phyloP scores from a whole-genome alignment of 2,113 vertebrate genomes.

The Sigmodon hispidus region DNA sequence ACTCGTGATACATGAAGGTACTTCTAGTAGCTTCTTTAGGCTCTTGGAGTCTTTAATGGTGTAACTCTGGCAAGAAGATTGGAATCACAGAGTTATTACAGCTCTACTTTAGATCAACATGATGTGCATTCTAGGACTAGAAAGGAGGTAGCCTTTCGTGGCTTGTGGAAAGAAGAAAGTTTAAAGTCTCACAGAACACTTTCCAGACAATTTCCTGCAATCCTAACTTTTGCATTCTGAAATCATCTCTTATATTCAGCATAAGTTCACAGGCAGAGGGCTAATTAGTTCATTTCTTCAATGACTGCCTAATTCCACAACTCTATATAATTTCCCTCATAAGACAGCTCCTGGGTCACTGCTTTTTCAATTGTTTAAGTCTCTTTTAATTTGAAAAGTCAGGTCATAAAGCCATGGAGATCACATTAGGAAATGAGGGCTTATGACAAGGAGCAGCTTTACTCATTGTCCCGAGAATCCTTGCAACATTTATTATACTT shows the following conservation, averaged over 20 bases:
- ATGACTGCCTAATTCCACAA: not conserved
- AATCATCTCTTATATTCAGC: not conserved
- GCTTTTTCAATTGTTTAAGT: slow-evolving; percentile 26
- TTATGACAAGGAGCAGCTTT: slow-evolving; percentile 26
- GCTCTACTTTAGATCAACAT: not conserved
- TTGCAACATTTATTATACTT: not conserved
- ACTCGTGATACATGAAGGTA: not conserved
- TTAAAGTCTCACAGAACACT: not conserved
- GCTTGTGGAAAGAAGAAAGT: not conserved
- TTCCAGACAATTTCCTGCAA: not conserved
- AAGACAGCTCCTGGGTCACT: not conserved
- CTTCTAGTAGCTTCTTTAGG: not conserved
- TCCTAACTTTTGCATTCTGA: not conserved
- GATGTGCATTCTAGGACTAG: not conserved
- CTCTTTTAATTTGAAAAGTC: not conserved
- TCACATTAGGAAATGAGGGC: not conserved
- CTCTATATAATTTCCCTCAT: not conserved
- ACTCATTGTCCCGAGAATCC: not conserved
- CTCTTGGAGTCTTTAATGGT: not conserved
- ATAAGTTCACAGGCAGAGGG: not conserved
- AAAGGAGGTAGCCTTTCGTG: not conserved
- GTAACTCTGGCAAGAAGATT: not conserved
- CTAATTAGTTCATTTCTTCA: not conserved
- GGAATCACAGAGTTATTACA: not conserved
- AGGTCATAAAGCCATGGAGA: slow-evolving; percentile 12